Percentiles rank a stretch among this genome's conserved stretches.
phyloP scores from a whole-genome alignment of 2,797 vertebrate genomes.

The Coendou prehensilis region DNA sequence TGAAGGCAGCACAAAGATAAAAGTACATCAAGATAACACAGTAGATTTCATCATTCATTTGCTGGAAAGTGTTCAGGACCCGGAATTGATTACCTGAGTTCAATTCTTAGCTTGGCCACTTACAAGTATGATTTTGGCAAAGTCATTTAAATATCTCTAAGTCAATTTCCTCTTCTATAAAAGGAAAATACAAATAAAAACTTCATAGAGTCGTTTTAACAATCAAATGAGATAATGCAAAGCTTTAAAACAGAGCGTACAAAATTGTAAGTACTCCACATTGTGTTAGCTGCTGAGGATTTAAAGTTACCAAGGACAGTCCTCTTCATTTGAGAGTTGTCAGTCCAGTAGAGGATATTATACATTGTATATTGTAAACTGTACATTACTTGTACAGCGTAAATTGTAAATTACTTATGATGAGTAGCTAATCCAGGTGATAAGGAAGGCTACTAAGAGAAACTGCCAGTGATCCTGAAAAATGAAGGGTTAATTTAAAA shows the following conservation, averaged over 20 bases:
- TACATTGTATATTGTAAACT: not conserved
- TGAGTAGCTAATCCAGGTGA: not conserved
- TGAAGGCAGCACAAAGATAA: not conserved
- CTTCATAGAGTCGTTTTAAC: not conserved
- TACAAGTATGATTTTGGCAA: not conserved
- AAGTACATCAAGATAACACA: not conserved
- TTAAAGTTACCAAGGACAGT: not conserved
- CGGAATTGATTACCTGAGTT: not conserved
- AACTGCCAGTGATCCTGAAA: not conserved
- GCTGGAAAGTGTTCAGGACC: not conserved
- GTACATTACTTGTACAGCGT: not conserved
- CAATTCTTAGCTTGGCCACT: not conserved
- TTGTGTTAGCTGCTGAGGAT: not conserved
- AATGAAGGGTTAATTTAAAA: not conserved
- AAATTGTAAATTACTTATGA: not conserved
- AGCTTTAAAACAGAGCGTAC: not conserved
- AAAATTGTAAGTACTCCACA: not conserved
- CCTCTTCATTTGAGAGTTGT: not conserved
- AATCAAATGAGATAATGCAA: constrained; percentile 25
- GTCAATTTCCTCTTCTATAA: constrained; percentile 37
- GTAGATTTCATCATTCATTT: not conserved
- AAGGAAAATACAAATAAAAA: not conserved
- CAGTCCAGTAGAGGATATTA: not conserved
- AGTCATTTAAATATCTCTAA: constrained; percentile 22
- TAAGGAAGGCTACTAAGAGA: not conserved